phyloP scores from a whole-genome alignment of 2,113 vertebrate genomes.

The Nyctibius bracteatus region DNA sequence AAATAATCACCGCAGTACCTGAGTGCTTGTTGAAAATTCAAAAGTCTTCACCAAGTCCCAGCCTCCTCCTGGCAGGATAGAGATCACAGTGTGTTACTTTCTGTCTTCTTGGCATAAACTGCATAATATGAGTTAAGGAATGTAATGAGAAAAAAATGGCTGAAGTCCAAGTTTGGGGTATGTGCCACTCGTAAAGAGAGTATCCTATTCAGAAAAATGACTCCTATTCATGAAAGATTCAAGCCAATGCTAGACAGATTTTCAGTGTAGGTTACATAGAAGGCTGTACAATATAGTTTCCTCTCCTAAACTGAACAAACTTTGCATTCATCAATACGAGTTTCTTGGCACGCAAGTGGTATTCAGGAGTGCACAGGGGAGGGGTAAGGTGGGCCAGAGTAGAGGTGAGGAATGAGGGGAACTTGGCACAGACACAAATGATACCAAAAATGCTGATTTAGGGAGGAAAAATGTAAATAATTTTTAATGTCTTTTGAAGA shows the following conservation, averaged over 20 bases:
- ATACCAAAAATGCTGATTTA: slow-evolving; percentile 47
- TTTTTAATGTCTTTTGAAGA: slow-evolving; percentile 51
- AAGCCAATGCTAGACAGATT: neutral
- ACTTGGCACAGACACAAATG: slow-evolving; percentile 17
- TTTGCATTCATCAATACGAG: neutral
- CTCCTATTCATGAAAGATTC: neutral
- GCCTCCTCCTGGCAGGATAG: neutral
- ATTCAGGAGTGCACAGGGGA: neutral
- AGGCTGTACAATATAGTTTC: neutral
- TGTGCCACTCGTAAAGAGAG: neutral
- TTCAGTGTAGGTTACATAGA: neutral
- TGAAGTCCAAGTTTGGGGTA: neutral
- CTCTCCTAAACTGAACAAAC: neutral
- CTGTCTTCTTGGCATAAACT: neutral
- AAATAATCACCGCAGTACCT: neutral
- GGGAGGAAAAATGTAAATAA: slow-evolving; percentile 7
- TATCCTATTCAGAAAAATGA: neutral
- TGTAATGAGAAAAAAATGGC: neutral
- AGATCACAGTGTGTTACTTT: neutral
- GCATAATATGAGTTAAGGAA: neutral
- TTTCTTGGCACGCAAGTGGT: neutral
- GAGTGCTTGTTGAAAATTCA: neutral
- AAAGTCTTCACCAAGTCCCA: neutral
- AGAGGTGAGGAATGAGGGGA: slow-evolving; percentile 28
- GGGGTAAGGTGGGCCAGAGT: neutral